Conservation (phyloP, 2,113 vertebrate genomes). For the Oceanites oceanicus region DNA sequence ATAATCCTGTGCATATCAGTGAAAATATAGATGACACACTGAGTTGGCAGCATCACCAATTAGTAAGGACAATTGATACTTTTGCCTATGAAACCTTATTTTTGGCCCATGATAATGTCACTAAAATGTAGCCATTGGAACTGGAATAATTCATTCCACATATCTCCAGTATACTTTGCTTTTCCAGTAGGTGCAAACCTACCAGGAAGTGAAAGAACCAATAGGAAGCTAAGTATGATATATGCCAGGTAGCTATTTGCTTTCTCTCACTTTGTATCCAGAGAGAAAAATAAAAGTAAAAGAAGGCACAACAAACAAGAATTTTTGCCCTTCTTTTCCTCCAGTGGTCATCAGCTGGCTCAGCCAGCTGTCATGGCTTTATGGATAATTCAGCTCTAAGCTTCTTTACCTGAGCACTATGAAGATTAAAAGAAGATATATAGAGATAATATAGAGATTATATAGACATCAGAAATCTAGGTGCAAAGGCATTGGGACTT, state of each 20-base stretch:
- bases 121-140: not conserved
- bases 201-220: not conserved
- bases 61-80: not conserved
- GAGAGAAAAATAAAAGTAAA: not conserved
- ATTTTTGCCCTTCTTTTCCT: not conserved
- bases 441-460: not conserved
- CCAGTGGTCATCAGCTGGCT: not conserved
- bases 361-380: not conserved
- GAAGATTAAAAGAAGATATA: not conserved
- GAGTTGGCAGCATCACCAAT: not conserved
- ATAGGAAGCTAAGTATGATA: not conserved
- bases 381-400: not conserved
- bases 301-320: not conserved
- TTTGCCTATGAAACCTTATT: not conserved
- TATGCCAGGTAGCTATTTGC: not conserved
- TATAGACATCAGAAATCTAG: not conserved
- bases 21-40: not conserved
- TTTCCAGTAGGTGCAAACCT: not conserved
- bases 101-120: not conserved
- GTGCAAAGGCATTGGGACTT: not conserved
- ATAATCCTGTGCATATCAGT: not conserved
- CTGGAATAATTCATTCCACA: not conserved
- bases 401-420: not conserved
- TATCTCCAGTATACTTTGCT: not conserved
- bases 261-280: not conserved